phyloP scores from a whole-genome alignment of 37 sponge, comb jelly and placozoan species.

The Agelas oroides region DNA sequence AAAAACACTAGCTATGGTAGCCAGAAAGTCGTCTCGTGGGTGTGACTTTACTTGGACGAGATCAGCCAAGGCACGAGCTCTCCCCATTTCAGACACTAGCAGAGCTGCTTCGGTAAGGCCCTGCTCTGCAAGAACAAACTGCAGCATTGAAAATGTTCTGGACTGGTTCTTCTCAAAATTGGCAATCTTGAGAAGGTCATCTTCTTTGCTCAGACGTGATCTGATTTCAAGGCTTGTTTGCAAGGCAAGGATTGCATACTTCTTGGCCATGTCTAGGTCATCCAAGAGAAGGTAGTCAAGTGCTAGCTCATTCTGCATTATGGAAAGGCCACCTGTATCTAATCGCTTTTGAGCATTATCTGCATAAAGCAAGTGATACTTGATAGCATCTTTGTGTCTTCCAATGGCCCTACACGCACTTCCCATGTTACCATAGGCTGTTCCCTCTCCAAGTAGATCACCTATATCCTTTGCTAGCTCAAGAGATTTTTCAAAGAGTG shows the following conservation, averaged over 20 bases:
- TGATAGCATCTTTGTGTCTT: conserved; percentile 48
- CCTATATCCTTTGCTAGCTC: conserved; percentile 32
- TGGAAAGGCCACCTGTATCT: conserved; percentile 60
- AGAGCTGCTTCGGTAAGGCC: conserved; percentile 30
- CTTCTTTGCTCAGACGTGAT: conserved; percentile 14
- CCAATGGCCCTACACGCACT: conserved; percentile 34
- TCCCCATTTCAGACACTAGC: conserved; percentile 54
- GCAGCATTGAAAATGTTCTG: conserved; percentile 23
- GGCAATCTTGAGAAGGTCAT: conserved; percentile 56
- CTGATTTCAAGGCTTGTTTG: conserved; percentile 24
- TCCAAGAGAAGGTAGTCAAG: conserved; percentile 41
- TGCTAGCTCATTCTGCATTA: conserved; percentile 58
- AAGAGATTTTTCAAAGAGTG: conserved; percentile 19
- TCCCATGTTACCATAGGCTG: conserved; percentile 63
- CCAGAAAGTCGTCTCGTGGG: background rate
- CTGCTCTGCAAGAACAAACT: conserved; percentile 29
- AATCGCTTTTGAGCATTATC: conserved; percentile 41
- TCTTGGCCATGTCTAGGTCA: conserved; percentile 18
- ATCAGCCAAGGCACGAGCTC: conserved; percentile 55
- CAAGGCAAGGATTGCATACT: conserved; percentile 35
- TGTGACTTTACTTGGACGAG: background rate
- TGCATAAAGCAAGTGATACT: conserved; percentile 44
- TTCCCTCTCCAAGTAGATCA: conserved; percentile 47
- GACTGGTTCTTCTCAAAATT: conserved; percentile 68
- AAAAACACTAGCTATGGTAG: background rate